Evolutionary conservation across 2,797 vertebrate species (phyloP), one percentile per base, ranked within the genome.

Genomic region (Nannoperca obscura): DNA sequence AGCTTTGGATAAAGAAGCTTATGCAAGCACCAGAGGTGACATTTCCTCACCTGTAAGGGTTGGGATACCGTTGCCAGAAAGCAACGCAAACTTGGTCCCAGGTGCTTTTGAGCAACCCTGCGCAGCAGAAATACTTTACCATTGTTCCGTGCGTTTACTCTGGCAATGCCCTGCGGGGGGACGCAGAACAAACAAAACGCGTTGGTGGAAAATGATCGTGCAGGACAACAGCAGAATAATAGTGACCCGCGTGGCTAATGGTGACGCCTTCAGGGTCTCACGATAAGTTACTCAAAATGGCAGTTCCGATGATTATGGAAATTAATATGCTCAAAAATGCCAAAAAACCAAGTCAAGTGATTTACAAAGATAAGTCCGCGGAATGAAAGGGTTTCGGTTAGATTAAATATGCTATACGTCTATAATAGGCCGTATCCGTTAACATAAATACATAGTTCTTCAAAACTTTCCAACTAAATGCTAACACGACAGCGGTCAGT

Each of bases 31-130:
- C 24, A 59, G 5, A 27, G 47, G 54, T 32, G 2, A 10, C 3
- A 0, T 0, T 8, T 7, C 0, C 76, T 90, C 72, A 98, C 98
- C 98, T 99, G 94, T 97, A 97, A 36, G 97, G 97, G 90, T 99
- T 99, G 72, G 97, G 98, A 86, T 99, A 99, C 62, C 97, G 94
- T 90, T 98, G 96, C 97, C 97, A 99, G 90, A 97, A 99, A 66
- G 97, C 97, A 78, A 95, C 87, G 83, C 96, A 97, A 42, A 99
- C 98, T 96, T 99, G 97, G 97, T 98, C 98, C 98, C 98, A 99
- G 79, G 96, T 96, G 93, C 92, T 96, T 93, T 97, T 97, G 80
- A 99, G 96, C 92, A 97, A 93, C 88, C 95, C 95, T 74, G 95
- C 89, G 84, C 96, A 97, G 91, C 94, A 93, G 93, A 96, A 97